Percentiles rank a stretch among this genome's conserved stretches.
These are phyloP conservation scores for Mirounga angustirostris DNA, from an alignment of 2,113 vertebrate genomes.

Conservation along the genomic window DNA sequence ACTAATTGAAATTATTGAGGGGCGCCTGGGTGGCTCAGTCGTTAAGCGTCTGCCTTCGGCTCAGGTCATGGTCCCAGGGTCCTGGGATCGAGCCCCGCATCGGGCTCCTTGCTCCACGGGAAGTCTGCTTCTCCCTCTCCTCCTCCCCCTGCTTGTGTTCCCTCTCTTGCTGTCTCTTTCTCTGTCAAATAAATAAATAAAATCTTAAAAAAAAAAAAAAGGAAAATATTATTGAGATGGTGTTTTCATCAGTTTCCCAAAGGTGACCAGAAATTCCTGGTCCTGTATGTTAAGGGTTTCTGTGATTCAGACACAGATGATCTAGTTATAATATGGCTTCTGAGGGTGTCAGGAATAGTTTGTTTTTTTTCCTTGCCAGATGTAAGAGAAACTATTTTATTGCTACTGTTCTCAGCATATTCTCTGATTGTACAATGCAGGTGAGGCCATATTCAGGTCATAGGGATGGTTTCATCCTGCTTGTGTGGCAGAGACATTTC, in stretches of 20 bases:
- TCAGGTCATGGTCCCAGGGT: too few relatives aligned
- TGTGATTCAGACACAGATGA: background rate
- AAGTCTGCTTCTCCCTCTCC: too few relatives aligned
- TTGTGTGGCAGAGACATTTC: conserved; percentile 36
- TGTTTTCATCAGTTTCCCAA: background rate
- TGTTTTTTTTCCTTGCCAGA: background rate
- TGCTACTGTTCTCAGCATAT: conserved; percentile 62
- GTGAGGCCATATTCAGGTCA: conserved; percentile 16
- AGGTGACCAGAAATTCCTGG: background rate
- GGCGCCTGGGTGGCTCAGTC: too few relatives aligned
- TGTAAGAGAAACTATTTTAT: conserved; percentile 5
- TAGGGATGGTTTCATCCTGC: conserved; percentile 31
- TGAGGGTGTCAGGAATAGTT: background rate
- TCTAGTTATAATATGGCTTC: background rate
- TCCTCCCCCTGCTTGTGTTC: too few relatives aligned
- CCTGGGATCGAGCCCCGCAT: too few relatives aligned
- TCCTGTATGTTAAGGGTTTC: background rate
- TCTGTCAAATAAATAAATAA: too few relatives aligned
- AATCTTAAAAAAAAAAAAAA: too few relatives aligned
- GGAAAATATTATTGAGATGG: background rate
- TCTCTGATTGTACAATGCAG: background rate
- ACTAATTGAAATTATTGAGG: background rate
- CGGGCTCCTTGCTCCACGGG: too few relatives aligned
- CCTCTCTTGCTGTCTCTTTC: too few relatives aligned
- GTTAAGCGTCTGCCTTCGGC: too few relatives aligned